These are phyloP conservation scores for Channa maculata DNA, from an alignment of 2,113 vertebrate genomes.

Conservation along the genomic window DNA sequence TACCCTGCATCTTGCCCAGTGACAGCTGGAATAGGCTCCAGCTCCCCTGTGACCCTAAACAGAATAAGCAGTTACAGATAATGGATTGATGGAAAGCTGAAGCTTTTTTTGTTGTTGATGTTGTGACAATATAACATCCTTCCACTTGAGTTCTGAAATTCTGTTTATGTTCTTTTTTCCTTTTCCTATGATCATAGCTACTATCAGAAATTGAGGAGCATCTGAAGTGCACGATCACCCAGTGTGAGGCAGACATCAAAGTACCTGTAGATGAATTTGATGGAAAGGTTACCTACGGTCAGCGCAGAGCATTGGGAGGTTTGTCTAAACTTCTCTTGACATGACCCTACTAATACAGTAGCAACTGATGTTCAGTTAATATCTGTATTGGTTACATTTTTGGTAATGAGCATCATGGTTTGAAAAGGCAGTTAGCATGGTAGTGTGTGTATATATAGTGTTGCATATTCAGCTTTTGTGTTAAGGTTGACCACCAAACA, in stretches of 20 bases:
- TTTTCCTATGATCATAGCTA: conserved; percentile 79
- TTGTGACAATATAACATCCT: too few species aligned
- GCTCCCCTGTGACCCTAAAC: too few species aligned
- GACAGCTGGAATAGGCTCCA: too few species aligned
- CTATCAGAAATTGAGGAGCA: conserved; percentile 97
- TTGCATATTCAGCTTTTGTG: background rate
- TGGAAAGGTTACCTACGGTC: conserved; percentile 96
- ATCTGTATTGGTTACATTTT: background rate
- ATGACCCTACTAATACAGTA: background rate
- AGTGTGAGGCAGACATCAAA: conserved; percentile 96
- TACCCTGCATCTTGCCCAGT: too few species aligned
- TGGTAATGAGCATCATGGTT: background rate
- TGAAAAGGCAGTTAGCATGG: background rate
- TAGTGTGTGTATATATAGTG: too few species aligned
- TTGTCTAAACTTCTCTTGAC: background rate
- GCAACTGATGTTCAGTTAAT: background rate
- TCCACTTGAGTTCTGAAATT: too few species aligned
- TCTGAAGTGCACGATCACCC: conserved; percentile 95
- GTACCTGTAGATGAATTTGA: conserved; percentile 97
- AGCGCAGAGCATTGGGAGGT: conserved; percentile 90
- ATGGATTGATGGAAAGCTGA: too few species aligned
- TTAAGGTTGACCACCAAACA: background rate
- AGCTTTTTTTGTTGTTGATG: too few species aligned
- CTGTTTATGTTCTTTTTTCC: background rate
- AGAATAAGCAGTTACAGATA: too few species aligned